Base-by-base conservation (phyloP, 2,888 invertebrate genomes). In the Julus scanicus region DNA sequence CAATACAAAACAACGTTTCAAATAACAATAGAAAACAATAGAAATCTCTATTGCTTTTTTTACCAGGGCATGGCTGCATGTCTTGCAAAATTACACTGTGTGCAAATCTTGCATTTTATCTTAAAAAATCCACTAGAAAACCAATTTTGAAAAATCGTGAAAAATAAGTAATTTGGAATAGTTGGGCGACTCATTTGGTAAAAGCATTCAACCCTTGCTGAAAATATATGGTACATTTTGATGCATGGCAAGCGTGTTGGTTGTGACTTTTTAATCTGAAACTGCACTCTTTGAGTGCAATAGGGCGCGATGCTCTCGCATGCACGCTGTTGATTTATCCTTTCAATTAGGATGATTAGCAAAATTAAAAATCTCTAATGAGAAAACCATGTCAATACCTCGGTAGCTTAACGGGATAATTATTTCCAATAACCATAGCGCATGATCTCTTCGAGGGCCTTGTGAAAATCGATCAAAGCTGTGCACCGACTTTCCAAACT, bases 281-380 rank as follows among this genome's bases (percentile, higher is more conserved):
- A n/a, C 57, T 57, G n/a, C 44, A 57, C 57, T 57, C 17, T 15
- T 57, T 57, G 57, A 17, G 57, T n/a, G n/a, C 57, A 57, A 57
- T 57, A 2, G 15, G 57, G 57, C 57, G 15, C n/a, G 53, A 53
- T 15, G 53, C 53, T 53, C 53, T 9, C 11, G 11, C 53, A n/a
- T 17, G n/a, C 57, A 57, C 57, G 57, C 15, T 57, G 57, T 57
- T 57, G 57, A 57, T 57, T 57, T 57, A 57, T 57, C 57, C 57
- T 57, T 57, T 57, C 57, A 57, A 57, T 57, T 57, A 57, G 57
- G 57, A 57, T 57, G 57, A 57, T 57, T 57, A 57, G 57, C 57
- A 57, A 57, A 57, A 57, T 57, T 57, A 57, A 57, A 57, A 57
- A 57, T 57, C 57, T 57, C 17, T 57, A 57, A 57, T 57, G 57